These are phyloP conservation scores for Rousettus madagascariensis DNA, from an alignment of 2,797 vertebrate genomes.

Conservation along the genomic window DNA sequence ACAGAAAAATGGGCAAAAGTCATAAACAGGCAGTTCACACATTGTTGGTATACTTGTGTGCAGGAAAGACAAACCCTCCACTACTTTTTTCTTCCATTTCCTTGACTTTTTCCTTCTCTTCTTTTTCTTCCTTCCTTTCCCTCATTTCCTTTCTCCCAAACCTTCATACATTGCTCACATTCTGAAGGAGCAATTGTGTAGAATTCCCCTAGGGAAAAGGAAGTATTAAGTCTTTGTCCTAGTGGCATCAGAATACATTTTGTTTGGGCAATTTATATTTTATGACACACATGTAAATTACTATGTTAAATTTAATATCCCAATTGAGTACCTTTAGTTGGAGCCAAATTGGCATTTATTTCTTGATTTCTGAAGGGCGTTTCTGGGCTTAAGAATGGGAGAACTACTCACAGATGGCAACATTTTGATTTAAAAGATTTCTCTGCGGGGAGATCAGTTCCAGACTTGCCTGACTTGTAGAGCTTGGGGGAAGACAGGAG, in stretches of 20 bases:
- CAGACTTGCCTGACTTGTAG: constrained; percentile 67
- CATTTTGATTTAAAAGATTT: constrained; percentile 54
- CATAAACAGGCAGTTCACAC: neutral
- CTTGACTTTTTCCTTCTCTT: neutral
- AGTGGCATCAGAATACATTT: neutral
- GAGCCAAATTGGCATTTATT: constrained; percentile 47
- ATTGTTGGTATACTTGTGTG: too few relatives aligned
- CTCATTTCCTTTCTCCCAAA: neutral
- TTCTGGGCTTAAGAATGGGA: constrained; percentile 13
- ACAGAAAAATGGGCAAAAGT: neutral
- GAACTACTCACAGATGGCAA: constrained; percentile 44
- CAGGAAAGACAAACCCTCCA: neutral
- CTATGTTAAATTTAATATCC: constrained; percentile 34
- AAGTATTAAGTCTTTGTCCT: neutral
- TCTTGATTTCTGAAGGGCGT: constrained; percentile 51
- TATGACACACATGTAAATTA: neutral
- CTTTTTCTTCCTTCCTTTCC: neutral
- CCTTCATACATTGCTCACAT: neutral
- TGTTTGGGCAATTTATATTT: constrained; percentile 43
- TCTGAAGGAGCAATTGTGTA: neutral
- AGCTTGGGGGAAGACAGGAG: constrained; percentile 46
- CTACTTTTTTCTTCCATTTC: neutral
- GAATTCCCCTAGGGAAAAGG: neutral
- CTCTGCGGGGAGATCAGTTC: constrained; percentile 58
- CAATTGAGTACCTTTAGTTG: neutral